Base-by-base conservation (phyloP, 2,113 vertebrate genomes). In the Vulpes ferrilata region DNA sequence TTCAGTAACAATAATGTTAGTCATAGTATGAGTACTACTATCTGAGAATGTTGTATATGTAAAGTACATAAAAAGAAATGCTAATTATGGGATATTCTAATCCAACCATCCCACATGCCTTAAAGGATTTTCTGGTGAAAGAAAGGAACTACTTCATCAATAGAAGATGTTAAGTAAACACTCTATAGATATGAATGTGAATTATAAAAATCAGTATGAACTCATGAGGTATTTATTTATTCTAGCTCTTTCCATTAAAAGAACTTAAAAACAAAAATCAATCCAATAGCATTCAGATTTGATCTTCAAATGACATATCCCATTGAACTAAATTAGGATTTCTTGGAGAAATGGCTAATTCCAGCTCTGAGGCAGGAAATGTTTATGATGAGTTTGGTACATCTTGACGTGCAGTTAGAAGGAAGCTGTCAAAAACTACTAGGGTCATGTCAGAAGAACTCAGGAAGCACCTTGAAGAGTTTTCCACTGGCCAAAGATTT, bases 291-390 rank as follows among this genome's bases (percentile, higher is more conserved):
- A 53, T 59, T 74, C 73, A 60, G 13, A 95, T 79, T 78, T 94
- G 32, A 57, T 79, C 79, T 96, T 90, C 27, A 78, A 32, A 85
- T 85, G 71, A 90, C 65, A 73, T 82, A 74, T 79, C 88, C 82
- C 84, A 38, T 10, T 73, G 82, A 96, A 69, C 3, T 30, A 90
- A 96, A 60, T 8, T n/a, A 82, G n/a, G 4, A 78, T 94, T 90
- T 97, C 93, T 92, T 91, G n/a, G 43, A 88, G 65, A 93, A 88
- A 88, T 67, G 27, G 22, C 78, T 93, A 22, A 78, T 85, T 95
- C 51, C 55, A 79, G n/a, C 15, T 65, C 27, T 94, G 62, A 81
- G 32, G n/a, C 73, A 73, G 73, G 59, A 96, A 88, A 62, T 43
- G 15, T 65, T 43, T 73, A 59, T 74, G 43, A 62, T 53, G 51